Conservation (phyloP, 2,113 vertebrate species). For the Pleuronectes platessa region DNA sequence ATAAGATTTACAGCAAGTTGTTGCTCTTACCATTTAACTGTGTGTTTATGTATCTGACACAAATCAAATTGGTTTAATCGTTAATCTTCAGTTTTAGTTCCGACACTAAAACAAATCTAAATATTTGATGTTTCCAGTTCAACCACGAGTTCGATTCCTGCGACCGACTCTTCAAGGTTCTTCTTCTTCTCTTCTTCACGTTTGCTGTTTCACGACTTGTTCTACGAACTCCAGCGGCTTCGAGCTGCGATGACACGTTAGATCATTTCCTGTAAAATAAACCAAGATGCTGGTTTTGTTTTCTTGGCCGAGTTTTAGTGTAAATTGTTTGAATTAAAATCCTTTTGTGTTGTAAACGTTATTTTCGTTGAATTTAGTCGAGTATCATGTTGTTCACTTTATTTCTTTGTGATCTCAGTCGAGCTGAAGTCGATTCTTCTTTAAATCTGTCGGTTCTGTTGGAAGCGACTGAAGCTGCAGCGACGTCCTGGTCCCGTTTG, state of each 20-base stretch:
- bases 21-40: too few relatives aligned
- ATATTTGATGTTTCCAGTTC: too few relatives aligned
- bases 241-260: neutral
- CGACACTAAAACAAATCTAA: too few relatives aligned
- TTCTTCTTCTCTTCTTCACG: neutral
- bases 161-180: too few relatives aligned
- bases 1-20: too few relatives aligned
- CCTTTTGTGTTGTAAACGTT: slow-evolving; percentile 47
- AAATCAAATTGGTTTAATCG: too few relatives aligned
- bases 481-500: neutral
- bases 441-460: neutral
- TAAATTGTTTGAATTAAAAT: slow-evolving; percentile 53
- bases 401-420: neutral
- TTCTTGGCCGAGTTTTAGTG: slow-evolving; percentile 5
- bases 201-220: neutral
- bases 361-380: slow-evolving; percentile 10
- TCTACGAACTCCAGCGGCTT: slow-evolving; percentile 1
- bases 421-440: neutral
- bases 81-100: too few relatives aligned
- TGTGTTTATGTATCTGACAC: too few relatives aligned
- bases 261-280: slow-evolving; percentile 4
- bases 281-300: slow-evolving; percentile 7
- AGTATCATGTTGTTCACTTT: neutral
- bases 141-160: too few relatives aligned
- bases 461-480: slow-evolving; percentile 33